Conservation (phyloP, 2,113 vertebrate genomes). For the Martes martes region DNA sequence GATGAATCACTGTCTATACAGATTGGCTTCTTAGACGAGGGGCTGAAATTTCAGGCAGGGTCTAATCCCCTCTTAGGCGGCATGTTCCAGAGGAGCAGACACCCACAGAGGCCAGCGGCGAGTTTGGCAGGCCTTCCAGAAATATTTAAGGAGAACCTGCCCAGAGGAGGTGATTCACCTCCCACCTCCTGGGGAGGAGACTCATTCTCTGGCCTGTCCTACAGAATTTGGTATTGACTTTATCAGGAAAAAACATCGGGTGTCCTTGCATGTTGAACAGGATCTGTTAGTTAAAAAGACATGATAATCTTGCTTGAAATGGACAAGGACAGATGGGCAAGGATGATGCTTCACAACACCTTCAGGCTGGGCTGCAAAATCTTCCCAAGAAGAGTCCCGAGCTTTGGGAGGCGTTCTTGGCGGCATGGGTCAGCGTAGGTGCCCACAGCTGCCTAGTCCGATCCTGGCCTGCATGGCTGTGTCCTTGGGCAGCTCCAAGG, state of each 20-base stretch:
- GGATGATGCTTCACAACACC: background rate
- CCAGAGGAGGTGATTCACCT: background rate
- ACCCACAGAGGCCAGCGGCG: background rate
- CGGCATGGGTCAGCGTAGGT: background rate
- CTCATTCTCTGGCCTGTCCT: background rate
- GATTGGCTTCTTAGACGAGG: background rate
- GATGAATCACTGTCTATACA: background rate
- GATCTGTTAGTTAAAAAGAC: background rate
- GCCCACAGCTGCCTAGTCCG: background rate
- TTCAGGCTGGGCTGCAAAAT: background rate
- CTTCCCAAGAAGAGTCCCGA: background rate
- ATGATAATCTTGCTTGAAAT: background rate
- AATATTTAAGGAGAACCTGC: background rate
- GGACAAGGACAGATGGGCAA: background rate
- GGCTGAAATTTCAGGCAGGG: background rate
- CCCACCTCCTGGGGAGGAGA: background rate
- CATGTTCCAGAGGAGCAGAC: background rate
- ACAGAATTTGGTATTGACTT: background rate
- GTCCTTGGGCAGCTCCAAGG: background rate
- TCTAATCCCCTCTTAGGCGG: background rate
- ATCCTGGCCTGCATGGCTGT: rapidly evolving
- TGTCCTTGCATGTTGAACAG: background rate
- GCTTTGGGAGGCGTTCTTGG: background rate
- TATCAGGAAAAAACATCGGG: background rate
- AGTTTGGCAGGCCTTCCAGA: background rate